A percentile compares a stretch with the other conserved stretches of the same genome.
These are phyloP conservation scores for Anomalospiza imberbis DNA, from an alignment of 2,797 vertebrate species.

Conservation along the genomic window DNA sequence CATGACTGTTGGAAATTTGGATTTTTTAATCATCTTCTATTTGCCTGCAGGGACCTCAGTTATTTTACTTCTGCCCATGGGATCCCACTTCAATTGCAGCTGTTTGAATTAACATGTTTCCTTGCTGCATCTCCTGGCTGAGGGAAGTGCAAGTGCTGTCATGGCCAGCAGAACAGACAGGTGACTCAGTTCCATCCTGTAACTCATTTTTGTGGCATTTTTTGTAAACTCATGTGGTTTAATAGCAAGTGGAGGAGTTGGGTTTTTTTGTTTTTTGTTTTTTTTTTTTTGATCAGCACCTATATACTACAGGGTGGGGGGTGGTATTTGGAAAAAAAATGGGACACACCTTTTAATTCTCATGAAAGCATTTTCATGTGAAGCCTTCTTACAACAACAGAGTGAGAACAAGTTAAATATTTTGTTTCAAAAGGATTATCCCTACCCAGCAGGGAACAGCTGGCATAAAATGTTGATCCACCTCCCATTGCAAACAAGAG, in stretches of 20 bases:
- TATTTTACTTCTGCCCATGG: neutral
- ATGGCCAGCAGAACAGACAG: neutral
- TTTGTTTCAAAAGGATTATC: constrained; percentile 62
- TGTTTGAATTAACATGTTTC: neutral
- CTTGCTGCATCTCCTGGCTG: neutral
- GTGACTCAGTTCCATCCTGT: neutral
- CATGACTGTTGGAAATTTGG: neutral
- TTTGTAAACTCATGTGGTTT: neutral
- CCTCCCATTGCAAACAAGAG: constrained; percentile 20
- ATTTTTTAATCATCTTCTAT: neutral
- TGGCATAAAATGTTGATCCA: constrained; percentile 27
- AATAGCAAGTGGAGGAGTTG: neutral
- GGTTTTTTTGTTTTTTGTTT: too few relatives aligned
- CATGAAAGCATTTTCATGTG: neutral
- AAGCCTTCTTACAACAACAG: constrained; percentile 29
- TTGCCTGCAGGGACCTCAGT: neutral
- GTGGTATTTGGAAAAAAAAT: neutral
- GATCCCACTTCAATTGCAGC: neutral
- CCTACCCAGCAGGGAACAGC: constrained; percentile 50
- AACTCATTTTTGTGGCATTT: neutral
- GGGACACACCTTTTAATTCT: constrained; percentile 37
- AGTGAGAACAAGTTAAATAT: constrained; percentile 60
- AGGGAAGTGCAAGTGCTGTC: neutral
- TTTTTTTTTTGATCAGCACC: neutral
- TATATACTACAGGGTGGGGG: neutral